These are phyloP conservation scores for Abramis brama DNA, from an alignment of 2,113 vertebrate genomes.

Conservation along the genomic window DNA sequence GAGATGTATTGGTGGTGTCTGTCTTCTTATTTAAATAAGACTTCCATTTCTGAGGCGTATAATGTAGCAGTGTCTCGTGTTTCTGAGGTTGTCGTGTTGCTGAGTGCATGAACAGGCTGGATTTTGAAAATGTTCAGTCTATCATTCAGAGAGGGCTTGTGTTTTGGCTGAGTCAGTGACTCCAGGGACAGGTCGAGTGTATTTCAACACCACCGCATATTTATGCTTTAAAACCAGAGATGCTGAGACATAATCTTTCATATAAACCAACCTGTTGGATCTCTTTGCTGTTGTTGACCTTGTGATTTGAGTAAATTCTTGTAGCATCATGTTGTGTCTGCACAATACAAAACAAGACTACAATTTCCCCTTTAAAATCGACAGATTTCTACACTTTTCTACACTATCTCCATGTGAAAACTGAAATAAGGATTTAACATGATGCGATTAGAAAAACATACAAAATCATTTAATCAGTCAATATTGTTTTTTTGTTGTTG, in stretches of 20 bases:
- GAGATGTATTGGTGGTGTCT: not conserved
- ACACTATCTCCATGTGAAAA: too few species aligned
- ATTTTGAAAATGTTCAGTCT: not conserved
- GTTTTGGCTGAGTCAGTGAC: conserved; percentile 20
- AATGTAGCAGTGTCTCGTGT: not conserved
- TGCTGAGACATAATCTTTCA: not conserved
- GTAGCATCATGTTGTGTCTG: too few species aligned
- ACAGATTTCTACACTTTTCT: not conserved
- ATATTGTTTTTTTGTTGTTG: not conserved
- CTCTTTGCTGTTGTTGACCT: not conserved
- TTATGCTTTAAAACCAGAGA: not conserved
- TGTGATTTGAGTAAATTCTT: not conserved
- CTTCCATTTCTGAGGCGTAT: not conserved
- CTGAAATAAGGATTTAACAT: not conserved
- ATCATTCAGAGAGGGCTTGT: conserved; percentile 17
- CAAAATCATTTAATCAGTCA: not conserved
- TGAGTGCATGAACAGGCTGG: not conserved
- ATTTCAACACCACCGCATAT: not conserved
- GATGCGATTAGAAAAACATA: not conserved
- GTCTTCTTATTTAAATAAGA: not conserved
- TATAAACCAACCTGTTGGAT: not conserved
- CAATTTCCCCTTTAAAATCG: not conserved
- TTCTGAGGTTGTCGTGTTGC: not conserved
- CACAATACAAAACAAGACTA: not conserved
- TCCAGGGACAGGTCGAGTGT: not conserved